Evolutionary conservation across 92 coral and sea anemone genomes (phyloP).

Genomic region (Paramuricea clavata): DNA sequence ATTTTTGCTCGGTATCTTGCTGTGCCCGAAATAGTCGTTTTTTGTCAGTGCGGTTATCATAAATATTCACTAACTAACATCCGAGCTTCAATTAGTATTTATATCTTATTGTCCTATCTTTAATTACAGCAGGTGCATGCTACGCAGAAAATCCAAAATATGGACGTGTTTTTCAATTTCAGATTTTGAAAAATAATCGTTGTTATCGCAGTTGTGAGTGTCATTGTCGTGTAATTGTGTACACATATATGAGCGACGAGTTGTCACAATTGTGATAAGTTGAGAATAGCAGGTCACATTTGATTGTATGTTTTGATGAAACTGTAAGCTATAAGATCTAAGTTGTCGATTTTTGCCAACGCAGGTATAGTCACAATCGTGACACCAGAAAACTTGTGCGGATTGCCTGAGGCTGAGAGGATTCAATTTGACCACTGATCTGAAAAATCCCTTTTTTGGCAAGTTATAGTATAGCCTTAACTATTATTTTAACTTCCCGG

Average conservation of each 20-base stretch:
- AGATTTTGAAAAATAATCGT: not conserved
- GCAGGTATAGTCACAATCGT: too few species aligned
- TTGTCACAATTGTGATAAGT: too few species aligned
- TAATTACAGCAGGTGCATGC: not conserved
- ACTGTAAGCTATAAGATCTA: constrained; percentile 81
- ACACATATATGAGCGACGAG: not conserved
- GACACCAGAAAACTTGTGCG: too few species aligned
- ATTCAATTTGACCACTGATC: too few species aligned
- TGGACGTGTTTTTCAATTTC: too few species aligned
- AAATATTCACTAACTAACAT: not conserved
- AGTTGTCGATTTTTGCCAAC: constrained; percentile 71
- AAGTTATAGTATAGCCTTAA: too few species aligned
- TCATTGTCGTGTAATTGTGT: not conserved
- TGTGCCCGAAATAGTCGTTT: not conserved
- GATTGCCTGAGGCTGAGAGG: too few species aligned
- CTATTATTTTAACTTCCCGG: too few species aligned
- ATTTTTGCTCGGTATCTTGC: not conserved
- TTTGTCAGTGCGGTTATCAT: not conserved
- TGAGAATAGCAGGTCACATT: too few species aligned
- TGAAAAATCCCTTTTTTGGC: too few species aligned
- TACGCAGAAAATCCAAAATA: too few species aligned
- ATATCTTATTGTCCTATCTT: constrained; percentile 47
- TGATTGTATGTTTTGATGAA: too few species aligned
- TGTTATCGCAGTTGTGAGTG: constrained; percentile 56
- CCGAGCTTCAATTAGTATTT: constrained; percentile 9